Evolutionary conservation across 2,797 vertebrate genomes (phyloP).

Genomic region (Karalla daura): DNA sequence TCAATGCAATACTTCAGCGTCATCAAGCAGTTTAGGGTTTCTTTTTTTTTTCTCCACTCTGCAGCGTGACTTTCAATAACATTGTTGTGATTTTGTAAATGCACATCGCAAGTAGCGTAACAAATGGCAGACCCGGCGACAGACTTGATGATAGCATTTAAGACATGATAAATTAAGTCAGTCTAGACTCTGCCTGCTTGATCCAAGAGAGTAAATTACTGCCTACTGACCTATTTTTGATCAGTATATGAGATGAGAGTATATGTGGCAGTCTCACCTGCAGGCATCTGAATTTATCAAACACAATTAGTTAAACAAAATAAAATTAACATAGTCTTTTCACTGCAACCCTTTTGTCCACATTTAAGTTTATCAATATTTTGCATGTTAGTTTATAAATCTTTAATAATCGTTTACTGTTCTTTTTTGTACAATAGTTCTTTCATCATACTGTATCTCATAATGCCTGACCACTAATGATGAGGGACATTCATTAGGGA

Average conservation of each 20-base stretch:
- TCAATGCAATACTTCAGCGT: constrained; percentile 13
- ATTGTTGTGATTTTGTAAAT: constrained; percentile 4
- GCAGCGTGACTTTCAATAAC: not conserved
- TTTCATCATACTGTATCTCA: not conserved
- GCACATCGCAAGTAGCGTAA: constrained; percentile 28
- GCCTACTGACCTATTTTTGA: constrained; percentile 54
- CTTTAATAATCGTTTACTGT: not conserved
- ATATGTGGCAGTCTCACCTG: constrained; percentile 11
- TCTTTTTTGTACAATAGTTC: not conserved
- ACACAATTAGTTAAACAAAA: constrained; percentile 2
- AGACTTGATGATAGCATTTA: constrained; percentile 20
- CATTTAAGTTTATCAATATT: not conserved
- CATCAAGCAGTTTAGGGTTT: constrained; percentile 13
- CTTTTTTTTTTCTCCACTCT: not conserved
- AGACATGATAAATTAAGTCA: constrained; percentile 44
- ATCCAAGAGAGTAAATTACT: constrained; percentile 54
- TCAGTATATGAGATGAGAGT: constrained; percentile 21
- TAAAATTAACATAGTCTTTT: not conserved
- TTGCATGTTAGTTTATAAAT: not conserved
- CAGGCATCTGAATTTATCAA: constrained; percentile 13
- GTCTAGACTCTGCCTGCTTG: constrained; percentile 38
- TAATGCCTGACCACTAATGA: no score
- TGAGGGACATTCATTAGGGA: not conserved
- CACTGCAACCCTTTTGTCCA: not conserved
- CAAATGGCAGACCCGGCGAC: constrained; percentile 8